Conservation (phyloP, 2,888 invertebrate species). For the Scelioninae gen. 2 region DNA sequence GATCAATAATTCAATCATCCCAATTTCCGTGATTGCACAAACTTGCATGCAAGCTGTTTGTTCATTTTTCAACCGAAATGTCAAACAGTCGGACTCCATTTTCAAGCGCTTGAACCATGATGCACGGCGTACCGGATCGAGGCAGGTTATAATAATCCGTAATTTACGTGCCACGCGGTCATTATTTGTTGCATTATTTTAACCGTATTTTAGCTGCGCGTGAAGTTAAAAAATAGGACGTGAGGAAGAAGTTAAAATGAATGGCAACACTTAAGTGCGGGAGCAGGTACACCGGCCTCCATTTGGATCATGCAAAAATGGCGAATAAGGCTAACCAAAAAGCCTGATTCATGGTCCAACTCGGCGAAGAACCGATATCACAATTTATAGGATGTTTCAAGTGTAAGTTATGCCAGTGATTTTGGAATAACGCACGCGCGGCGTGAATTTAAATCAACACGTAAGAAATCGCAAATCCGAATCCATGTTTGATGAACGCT, state of each 20-base stretch:
- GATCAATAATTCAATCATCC: no score
- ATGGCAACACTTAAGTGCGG: slow-evolving; percentile 59
- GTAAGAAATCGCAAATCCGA: slow-evolving; percentile 12
- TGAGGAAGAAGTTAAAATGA: slow-evolving; percentile 52
- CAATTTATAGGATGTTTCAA: slow-evolving; percentile 66
- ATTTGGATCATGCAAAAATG: slow-evolving; percentile 59
- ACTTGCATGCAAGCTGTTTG: no score
- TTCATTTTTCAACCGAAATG: no score
- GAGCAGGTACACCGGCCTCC: slow-evolving; percentile 39
- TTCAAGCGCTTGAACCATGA: no score
- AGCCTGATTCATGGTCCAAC: slow-evolving; percentile 69
- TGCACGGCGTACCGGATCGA: no score
- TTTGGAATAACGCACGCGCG: slow-evolving; percentile 53
- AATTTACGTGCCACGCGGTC: background rate
- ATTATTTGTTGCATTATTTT: slow-evolving; percentile 29
- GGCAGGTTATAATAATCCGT: background rate
- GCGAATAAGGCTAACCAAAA: slow-evolving; percentile 64
- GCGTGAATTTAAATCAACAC: slow-evolving; percentile 59
- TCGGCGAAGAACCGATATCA: slow-evolving; percentile 61
- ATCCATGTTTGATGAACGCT: slow-evolving; percentile 29
- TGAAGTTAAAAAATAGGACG: slow-evolving; percentile 24
- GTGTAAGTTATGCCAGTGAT: slow-evolving; percentile 54
- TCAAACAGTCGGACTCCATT: no score
- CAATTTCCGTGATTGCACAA: no score
- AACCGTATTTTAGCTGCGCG: background rate